These are phyloP conservation scores for Bradysia coprophila DNA, from an alignment of 1,140 invertebrate species.

Conservation along the genomic window DNA sequence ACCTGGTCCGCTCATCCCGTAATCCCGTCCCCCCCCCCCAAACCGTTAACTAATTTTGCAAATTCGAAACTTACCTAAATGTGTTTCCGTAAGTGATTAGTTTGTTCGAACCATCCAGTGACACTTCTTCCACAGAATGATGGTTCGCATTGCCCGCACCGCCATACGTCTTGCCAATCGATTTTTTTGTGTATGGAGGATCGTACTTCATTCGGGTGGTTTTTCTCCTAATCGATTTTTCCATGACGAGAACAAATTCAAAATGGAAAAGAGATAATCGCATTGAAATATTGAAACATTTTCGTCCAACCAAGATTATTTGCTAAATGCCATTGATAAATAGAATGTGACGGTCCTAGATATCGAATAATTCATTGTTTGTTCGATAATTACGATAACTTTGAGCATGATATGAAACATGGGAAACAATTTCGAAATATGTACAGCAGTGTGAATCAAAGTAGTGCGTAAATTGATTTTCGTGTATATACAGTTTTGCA, in stretches of 20 bases:
- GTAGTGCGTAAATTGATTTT: too few species aligned
- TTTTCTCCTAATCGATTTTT: constrained; percentile 46
- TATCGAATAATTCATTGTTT: too few species aligned
- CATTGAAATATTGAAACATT: constrained; percentile 3
- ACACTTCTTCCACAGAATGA: constrained; percentile 52
- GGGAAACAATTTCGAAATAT: too few species aligned
- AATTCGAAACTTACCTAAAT: constrained; percentile 62
- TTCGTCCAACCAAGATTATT: not conserved
- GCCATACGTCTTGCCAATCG: constrained; percentile 50
- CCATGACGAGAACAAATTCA: constrained; percentile 4
- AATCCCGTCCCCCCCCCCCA: too few species aligned
- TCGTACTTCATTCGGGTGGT: constrained; percentile 73
- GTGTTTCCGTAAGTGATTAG: constrained; percentile 55
- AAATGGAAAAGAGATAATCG: constrained; percentile 8
- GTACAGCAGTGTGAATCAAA: too few species aligned
- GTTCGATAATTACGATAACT: too few species aligned
- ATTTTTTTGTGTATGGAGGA: constrained; percentile 66
- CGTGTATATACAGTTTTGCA: too few species aligned
- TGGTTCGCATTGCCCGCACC: constrained; percentile 37
- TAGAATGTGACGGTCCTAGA: too few species aligned
- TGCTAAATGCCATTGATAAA: too few species aligned
- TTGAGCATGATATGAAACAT: too few species aligned
- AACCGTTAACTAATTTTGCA: too few species aligned
- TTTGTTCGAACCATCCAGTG: constrained; percentile 56
- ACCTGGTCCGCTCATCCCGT: too few species aligned